These are phyloP conservation scores for Struthio camelus DNA, from an alignment of 2,113 vertebrate genomes.

Conservation along the genomic window DNA sequence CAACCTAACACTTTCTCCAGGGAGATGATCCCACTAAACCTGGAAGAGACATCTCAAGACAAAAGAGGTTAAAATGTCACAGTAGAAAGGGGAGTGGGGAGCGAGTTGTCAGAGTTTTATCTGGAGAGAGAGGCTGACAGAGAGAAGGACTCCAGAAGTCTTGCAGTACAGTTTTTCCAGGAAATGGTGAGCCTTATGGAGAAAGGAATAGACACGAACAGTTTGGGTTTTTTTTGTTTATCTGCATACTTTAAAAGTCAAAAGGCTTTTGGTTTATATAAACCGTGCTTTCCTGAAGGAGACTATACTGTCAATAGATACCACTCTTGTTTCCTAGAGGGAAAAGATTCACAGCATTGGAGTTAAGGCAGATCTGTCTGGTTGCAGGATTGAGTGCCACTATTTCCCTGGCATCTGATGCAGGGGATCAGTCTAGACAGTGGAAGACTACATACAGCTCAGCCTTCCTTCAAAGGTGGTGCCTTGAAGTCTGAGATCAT, in stretches of 20 bases:
- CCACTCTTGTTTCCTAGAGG: neutral
- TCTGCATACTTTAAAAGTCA: neutral
- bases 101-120: neutral
- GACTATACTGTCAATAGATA: neutral
- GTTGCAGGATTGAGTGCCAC: neutral
- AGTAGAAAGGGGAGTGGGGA: neutral
- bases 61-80: neutral
- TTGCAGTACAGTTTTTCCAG: neutral
- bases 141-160: neutral
- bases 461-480: neutral
- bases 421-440: neutral
- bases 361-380: neutral
- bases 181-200: neutral
- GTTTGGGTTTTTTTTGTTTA: neutral
- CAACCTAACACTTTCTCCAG: neutral
- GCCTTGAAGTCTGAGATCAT: neutral
- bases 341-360: neutral
- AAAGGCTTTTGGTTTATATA: conserved; percentile 14
- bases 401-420: neutral
- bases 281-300: neutral
- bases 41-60: neutral
- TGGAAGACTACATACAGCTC: neutral
- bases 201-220: neutral
- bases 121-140: neutral
- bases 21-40: neutral